These are phyloP conservation scores for Saccopteryx leptura DNA, from an alignment of 2,113 vertebrate genomes.

Conservation along the genomic window DNA sequence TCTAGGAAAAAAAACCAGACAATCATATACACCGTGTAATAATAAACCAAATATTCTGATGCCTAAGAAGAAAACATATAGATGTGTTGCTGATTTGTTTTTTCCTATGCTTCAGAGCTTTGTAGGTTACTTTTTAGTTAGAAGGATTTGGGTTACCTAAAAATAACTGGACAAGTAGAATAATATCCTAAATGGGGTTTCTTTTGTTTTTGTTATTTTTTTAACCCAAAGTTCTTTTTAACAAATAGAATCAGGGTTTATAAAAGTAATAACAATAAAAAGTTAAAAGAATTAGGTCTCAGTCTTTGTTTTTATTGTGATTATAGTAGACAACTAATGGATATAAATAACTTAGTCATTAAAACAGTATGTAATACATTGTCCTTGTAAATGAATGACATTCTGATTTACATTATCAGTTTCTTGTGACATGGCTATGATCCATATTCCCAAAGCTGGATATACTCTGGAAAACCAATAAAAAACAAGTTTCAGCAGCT, in stretches of 20 bases:
- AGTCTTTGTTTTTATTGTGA: conserved; percentile 56
- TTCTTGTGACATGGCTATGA: conserved; percentile 19
- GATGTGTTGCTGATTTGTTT: not conserved
- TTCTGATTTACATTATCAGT: conserved; percentile 38
- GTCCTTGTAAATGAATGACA: not conserved
- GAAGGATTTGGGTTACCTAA: conserved; percentile 48
- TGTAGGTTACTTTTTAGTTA: conserved; percentile 16
- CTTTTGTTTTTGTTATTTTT: conserved; percentile 15
- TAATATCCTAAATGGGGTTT: conserved; percentile 38
- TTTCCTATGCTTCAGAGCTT: conserved; percentile 29
- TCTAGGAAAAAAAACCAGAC: not conserved
- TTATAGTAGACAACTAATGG: conserved; percentile 45
- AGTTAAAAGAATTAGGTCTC: conserved; percentile 31
- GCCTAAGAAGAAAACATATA: conserved; percentile 35
- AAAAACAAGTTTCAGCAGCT: conserved; percentile 41
- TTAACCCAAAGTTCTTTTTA: conserved; percentile 15
- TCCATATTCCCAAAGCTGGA: not conserved
- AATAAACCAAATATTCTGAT: conserved; percentile 48
- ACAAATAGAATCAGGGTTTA: conserved; percentile 25
- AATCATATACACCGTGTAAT: not conserved
- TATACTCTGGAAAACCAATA: conserved; percentile 39
- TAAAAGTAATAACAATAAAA: conserved; percentile 65
- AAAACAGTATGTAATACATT: not conserved
- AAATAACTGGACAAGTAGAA: conserved; percentile 51
- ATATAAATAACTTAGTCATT: conserved; percentile 1